Evolutionary conservation across 2,888 invertebrate species (phyloP).

Genomic region (Panzeria rudis): DNA sequence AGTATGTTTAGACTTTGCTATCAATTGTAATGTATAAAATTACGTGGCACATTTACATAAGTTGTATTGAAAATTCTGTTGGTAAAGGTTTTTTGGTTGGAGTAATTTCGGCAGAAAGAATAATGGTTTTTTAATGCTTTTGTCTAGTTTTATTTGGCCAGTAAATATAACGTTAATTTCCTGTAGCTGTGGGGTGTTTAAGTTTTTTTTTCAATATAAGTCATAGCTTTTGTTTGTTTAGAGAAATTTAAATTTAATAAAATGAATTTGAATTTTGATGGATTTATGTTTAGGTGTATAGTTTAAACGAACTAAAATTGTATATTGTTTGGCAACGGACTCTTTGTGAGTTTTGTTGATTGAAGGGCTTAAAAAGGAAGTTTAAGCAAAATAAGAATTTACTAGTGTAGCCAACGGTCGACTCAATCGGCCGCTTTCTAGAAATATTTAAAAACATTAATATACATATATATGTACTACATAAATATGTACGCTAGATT

Average conservation of each 20-base stretch:
- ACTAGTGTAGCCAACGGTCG: too few relatives aligned
- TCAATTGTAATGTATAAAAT: constrained; percentile 1
- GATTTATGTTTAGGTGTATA: neutral
- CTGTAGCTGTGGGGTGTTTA: neutral
- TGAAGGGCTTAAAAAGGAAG: neutral
- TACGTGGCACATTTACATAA: constrained; percentile 29
- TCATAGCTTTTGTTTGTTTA: constrained; percentile 12
- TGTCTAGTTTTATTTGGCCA: constrained; percentile 37
- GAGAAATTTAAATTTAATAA: constrained; percentile 14
- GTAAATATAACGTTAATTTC: constrained; percentile 38
- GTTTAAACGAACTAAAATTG: neutral
- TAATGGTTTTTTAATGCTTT: constrained; percentile 64
- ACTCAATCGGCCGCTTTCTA: too few relatives aligned
- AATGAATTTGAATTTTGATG: neutral
- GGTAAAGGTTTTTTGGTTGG: constrained; percentile 4
- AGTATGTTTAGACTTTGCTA: neutral
- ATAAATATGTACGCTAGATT: too few relatives aligned
- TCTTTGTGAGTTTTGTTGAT: too few relatives aligned
- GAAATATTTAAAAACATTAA: too few relatives aligned
- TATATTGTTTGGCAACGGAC: neutral
- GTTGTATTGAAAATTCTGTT: constrained; percentile 4
- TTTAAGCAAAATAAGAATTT: neutral
- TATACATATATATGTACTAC: too few relatives aligned
- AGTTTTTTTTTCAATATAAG: neutral
- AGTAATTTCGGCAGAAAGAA: constrained; percentile 9